phyloP scores from a whole-genome alignment of 1,140 invertebrate genomes.

The Drosophila simulans region DNA sequence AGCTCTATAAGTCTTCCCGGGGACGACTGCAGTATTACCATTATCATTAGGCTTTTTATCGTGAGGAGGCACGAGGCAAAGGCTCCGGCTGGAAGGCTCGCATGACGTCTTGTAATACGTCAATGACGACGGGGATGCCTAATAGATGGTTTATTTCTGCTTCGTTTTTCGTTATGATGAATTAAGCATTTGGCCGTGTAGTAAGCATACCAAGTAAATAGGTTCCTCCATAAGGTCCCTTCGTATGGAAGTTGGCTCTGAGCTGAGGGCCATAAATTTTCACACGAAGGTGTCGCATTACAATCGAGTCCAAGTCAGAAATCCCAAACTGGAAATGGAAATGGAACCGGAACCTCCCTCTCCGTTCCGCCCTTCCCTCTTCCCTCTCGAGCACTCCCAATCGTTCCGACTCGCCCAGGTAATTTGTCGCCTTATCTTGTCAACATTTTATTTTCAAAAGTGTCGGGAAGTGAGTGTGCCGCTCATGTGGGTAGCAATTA shows the following conservation, averaged over 20 bases:
- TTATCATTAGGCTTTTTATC: conserved; percentile 55
- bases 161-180: conserved; percentile 53
- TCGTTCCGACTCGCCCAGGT: conserved; percentile 31
- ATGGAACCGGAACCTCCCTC: conserved; percentile 47
- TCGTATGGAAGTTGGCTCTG: conserved; percentile 6
- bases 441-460: conserved; percentile 54
- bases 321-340: conserved; percentile 27
- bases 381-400: conserved; percentile 1
- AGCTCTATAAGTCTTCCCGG: conserved; percentile 59
- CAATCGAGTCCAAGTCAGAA: conserved; percentile 40
- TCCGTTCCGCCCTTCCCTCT: neutral
- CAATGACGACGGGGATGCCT: conserved; percentile 80
- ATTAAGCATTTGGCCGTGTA: conserved; percentile 73
- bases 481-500: conserved; percentile 57
- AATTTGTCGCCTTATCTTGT: conserved; percentile 82
- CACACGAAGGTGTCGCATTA: conserved; percentile 81
- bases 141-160: conserved; percentile 74
- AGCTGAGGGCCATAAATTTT: conserved; percentile 68
- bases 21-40: conserved; percentile 53
- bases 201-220: conserved; percentile 26
- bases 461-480: conserved; percentile 11
- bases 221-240: conserved; percentile 42
- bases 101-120: conserved; percentile 80
- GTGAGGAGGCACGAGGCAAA: conserved; percentile 43
- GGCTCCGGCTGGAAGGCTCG: conserved; percentile 42